These are phyloP conservation scores for Actinia equina DNA, from an alignment of 64 coral and sea anemone species.

Conservation along the genomic window DNA sequence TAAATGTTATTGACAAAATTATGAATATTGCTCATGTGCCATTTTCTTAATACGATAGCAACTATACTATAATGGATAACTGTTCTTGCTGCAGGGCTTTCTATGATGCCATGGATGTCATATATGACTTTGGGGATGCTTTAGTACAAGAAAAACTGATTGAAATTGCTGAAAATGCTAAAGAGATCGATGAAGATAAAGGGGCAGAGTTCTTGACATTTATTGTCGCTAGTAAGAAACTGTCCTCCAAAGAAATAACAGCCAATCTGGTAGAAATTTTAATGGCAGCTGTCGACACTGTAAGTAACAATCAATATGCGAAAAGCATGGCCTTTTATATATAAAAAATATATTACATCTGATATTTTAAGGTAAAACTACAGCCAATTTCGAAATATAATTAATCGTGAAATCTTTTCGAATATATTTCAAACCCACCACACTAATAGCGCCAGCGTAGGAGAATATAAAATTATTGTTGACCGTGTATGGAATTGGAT, in stretches of 20 bases:
- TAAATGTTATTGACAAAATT: no score
- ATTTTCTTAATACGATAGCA: no score
- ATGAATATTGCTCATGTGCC: no score
- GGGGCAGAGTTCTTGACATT: slow-evolving; percentile 63
- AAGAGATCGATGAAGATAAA: slow-evolving; percentile 37
- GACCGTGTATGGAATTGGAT: no score
- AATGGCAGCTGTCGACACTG: slow-evolving; percentile 68
- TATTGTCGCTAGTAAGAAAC: slow-evolving; percentile 52
- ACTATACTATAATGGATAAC: no score
- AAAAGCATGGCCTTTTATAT: not conserved
- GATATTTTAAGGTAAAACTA: not conserved
- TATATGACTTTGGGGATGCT: slow-evolving; percentile 58
- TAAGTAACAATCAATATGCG: not conserved
- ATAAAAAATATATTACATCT: no score
- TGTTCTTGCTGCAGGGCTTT: slow-evolving; percentile 10
- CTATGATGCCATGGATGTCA: slow-evolving; percentile 57
- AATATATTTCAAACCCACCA: no score
- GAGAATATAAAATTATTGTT: no score
- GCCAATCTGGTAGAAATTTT: slow-evolving; percentile 65
- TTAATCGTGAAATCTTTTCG: no score
- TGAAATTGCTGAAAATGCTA: slow-evolving; percentile 35
- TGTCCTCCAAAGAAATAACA: slow-evolving; percentile 52
- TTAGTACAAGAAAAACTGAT: slow-evolving; percentile 48
- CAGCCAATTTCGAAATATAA: no score
- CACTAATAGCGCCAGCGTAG: no score